Evolutionary conservation across 2,888 invertebrate species (phyloP).

Genomic region (Pachliopta kotzebuea): DNA sequence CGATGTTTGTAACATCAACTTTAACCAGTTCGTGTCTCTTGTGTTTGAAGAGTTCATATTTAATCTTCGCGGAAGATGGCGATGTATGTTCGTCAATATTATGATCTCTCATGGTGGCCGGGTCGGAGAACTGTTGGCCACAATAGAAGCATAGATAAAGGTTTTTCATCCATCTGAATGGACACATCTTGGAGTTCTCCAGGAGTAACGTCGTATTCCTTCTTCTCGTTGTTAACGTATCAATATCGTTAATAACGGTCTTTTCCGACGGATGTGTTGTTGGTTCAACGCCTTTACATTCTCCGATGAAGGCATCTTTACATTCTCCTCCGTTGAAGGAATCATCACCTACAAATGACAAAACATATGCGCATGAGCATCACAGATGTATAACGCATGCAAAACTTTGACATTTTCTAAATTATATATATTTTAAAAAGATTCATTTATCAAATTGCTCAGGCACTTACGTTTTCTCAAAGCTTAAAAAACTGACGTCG

Average conservation of each 20-base stretch:
- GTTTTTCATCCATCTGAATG: slow-evolving; percentile 69
- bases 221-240: slow-evolving; percentile 52
- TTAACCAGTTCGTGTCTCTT: slow-evolving; percentile 65
- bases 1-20: slow-evolving; percentile 58
- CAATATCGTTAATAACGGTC: slow-evolving; percentile 39
- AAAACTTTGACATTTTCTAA: slow-evolving; percentile 17
- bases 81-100: slow-evolving; percentile 41
- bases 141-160: slow-evolving; percentile 65
- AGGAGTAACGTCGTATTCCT: slow-evolving; percentile 52
- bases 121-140: slow-evolving; percentile 55
- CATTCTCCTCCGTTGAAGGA: slow-evolving; percentile 44
- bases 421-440: neutral
- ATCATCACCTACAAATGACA: slow-evolving; percentile 70
- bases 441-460: neutral
- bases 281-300: slow-evolving; percentile 28
- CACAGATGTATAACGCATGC: slow-evolving; percentile 35
- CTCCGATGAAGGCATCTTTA: slow-evolving; percentile 43
- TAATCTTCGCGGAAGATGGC: slow-evolving; percentile 42
- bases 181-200: slow-evolving; percentile 60
- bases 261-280: slow-evolving; percentile 35
- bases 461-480: slow-evolving; percentile 34
- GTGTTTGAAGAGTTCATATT: slow-evolving; percentile 47
- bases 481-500: neutral
- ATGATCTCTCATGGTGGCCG: slow-evolving; percentile 51
- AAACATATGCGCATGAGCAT: slow-evolving; percentile 50